Evolutionary conservation across 1,140 invertebrate genomes (phyloP).

Genomic region (Lordiphosa clarofinis): DNA sequence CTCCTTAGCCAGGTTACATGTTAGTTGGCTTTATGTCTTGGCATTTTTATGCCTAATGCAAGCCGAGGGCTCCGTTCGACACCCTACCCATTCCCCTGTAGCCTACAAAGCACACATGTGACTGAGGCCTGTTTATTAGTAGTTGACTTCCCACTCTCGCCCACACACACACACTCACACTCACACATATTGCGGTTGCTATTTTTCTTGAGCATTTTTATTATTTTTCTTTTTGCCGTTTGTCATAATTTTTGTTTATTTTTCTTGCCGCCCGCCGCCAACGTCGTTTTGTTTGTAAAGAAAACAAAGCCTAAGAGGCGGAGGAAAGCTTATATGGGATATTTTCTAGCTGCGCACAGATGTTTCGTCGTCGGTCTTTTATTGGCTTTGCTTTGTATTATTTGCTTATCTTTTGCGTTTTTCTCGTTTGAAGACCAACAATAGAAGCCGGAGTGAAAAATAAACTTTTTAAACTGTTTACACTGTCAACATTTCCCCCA

Average conservation of each 20-base stretch:
- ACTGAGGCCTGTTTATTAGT: slow-evolving; percentile 59
- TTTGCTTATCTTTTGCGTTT: slow-evolving; percentile 36
- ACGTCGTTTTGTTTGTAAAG: slow-evolving; percentile 50
- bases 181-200: slow-evolving; percentile 37
- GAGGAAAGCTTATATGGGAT: slow-evolving; percentile 29
- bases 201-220: slow-evolving; percentile 63
- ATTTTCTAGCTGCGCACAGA: slow-evolving; percentile 42
- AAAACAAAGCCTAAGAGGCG: slow-evolving; percentile 42
- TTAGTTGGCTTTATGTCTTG: slow-evolving; percentile 57
- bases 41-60: slow-evolving; percentile 65
- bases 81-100: slow-evolving; percentile 2
- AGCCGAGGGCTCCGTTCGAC: slow-evolving; percentile 16
- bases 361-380: slow-evolving; percentile 37
- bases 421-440: slow-evolving; percentile 5
- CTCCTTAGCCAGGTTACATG: slow-evolving; percentile 37
- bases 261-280: slow-evolving; percentile 54
- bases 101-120: background rate
- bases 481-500: slow-evolving; percentile 34
- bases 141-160: slow-evolving; percentile 37
- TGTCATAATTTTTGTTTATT: slow-evolving; percentile 76
- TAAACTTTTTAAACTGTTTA: slow-evolving; percentile 64
- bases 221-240: slow-evolving; percentile 43
- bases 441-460: slow-evolving; percentile 23
- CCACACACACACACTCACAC: slow-evolving; percentile 23
- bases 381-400: slow-evolving; percentile 38